Base-by-base conservation (phyloP, 2,888 invertebrate genomes). In the Nomada goodeniana region DNA sequence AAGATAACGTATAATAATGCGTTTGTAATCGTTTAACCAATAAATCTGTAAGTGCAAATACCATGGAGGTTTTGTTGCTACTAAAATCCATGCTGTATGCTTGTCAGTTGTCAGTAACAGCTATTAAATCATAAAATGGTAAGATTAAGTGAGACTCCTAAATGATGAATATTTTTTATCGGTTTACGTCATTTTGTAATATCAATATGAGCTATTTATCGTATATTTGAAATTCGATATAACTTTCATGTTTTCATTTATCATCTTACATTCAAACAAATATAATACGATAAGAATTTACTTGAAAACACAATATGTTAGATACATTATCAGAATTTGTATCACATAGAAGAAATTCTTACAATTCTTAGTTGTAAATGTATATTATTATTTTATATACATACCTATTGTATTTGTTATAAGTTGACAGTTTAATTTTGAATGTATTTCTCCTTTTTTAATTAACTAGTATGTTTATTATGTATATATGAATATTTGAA, bases 81-180 rank as follows among this genome's bases (percentile, higher is more conserved):
- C 82, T 86, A 70, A 86, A 89, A 84, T 89, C 86, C 78, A 87
- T 88, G 83, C 86, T 89, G 84, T 90, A 84, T 89, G 86, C 79
- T 90, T 86, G 86, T 89, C 89, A 84, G 83, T 88, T 83, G 88
- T 86, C 82, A 82, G 75, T 88, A 83, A 84, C 71, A 78, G 69
- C 76, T 80, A 88, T 82, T 79, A 76, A 89, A 84, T 90, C 88
- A 80, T 91, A 92, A 91, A 89, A 92, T 92, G 92, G 92, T 92
- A 80, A 90, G 89, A 80, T 20, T 15, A 67, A 63, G 20, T 44
- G 15, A 23, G 63, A 57, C 52, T 60, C 9, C 11, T 63, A 13
- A 57, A 26, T n/a, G 18, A 53, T 29, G 15, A 42, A 50, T 23
- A 29, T 69, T n/a, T 52, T 52, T 1, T 2, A 63, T 23, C 57